These are phyloP conservation scores for Sterna hirundo DNA, from an alignment of 2,113 vertebrate species.

Conservation along the genomic window DNA sequence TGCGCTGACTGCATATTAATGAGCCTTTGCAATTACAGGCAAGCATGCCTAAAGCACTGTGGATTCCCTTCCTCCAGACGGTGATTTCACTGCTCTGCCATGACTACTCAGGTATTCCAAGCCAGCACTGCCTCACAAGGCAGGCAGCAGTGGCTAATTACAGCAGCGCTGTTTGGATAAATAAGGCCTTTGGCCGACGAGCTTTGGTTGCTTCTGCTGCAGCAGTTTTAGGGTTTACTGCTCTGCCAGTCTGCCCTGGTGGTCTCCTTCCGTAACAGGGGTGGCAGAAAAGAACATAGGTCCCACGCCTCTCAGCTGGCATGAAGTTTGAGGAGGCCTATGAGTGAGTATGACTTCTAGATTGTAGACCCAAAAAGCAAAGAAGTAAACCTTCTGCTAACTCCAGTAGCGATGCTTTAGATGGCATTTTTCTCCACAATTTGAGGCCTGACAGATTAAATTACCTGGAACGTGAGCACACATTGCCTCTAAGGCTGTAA, in stretches of 20 bases:
- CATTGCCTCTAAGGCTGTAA: not conserved
- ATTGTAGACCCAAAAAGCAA: not conserved
- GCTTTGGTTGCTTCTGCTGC: not conserved
- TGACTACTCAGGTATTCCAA: not conserved
- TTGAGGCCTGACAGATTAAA: not conserved
- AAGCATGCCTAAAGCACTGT: not conserved
- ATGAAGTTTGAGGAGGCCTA: not conserved
- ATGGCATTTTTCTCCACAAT: not conserved
- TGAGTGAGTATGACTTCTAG: not conserved
- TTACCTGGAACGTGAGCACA: not conserved
- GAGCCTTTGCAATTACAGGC: not conserved
- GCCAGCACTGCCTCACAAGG: not conserved
- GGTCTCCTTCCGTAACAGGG: not conserved
- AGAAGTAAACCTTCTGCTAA: not conserved
- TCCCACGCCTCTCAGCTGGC: not conserved
- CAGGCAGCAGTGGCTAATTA: not conserved
- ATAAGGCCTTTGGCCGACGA: not conserved
- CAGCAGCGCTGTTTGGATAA: not conserved
- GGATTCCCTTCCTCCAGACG: not conserved
- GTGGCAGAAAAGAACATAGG: not conserved
- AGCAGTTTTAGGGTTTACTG: not conserved
- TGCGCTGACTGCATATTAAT: not conserved
- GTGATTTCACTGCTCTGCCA: not conserved
- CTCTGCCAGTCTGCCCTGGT: not conserved
- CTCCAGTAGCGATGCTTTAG: not conserved